phyloP scores from a whole-genome alignment of 2,888 invertebrate genomes.

The Brenthis hecate region DNA sequence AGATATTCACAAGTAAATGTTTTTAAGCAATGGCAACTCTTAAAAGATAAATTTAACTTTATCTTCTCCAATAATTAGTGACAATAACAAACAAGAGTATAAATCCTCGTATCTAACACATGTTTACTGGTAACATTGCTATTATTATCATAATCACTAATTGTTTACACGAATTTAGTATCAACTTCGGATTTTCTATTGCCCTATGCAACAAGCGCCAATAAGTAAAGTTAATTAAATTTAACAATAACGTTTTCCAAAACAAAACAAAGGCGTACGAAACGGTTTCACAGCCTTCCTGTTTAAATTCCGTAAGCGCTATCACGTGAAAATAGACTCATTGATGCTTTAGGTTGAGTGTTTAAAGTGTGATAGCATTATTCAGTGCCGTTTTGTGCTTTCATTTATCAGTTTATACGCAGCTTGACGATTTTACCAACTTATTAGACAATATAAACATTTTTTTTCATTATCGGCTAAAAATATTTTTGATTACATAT shows the following conservation, averaged over 20 bases:
- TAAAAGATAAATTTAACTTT: slow-evolving; percentile 7
- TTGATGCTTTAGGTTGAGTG: slow-evolving; percentile 40
- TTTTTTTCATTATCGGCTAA: too few species aligned
- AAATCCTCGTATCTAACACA: slow-evolving; percentile 27
- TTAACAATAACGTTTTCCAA: slow-evolving; percentile 37
- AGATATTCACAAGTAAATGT: too few species aligned
- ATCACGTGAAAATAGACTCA: slow-evolving; percentile 42
- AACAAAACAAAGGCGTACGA: slow-evolving; percentile 33
- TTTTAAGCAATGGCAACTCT: not conserved
- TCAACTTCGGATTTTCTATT: slow-evolving; percentile 24
- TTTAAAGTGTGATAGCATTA: not conserved
- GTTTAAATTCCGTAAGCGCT: slow-evolving; percentile 41
- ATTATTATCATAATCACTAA: slow-evolving; percentile 34
- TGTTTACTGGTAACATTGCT: slow-evolving; percentile 23
- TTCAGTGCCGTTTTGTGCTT: not conserved
- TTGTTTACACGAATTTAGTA: slow-evolving; percentile 30
- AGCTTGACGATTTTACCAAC: too few species aligned
- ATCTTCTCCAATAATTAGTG: not conserved
- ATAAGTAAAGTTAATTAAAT: slow-evolving; percentile 38
- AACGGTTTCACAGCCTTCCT: slow-evolving; percentile 38
- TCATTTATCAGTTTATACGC: not conserved
- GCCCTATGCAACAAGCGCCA: slow-evolving; percentile 22
- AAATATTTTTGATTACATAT: too few species aligned
- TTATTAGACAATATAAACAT: too few species aligned
- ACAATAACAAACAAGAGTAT: slow-evolving; percentile 10